phyloP scores from a whole-genome alignment of 2,113 vertebrate genomes.

The Azemiops feae region DNA sequence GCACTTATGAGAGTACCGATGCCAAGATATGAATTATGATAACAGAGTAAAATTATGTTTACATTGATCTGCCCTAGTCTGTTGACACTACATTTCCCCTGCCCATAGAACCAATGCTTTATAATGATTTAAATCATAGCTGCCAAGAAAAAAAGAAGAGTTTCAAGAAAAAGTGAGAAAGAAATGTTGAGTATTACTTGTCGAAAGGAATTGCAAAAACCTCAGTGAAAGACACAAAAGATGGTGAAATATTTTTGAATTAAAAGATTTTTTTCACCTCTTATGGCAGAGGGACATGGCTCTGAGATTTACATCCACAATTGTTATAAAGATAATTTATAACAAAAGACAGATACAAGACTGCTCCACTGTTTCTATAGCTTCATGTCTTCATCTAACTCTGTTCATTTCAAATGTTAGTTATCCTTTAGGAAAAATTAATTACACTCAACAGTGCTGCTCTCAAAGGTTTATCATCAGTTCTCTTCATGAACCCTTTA shows the following conservation, averaged over 20 bases:
- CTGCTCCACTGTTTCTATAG: not conserved
- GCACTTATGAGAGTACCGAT: not conserved
- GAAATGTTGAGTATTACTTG: not conserved
- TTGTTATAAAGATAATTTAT: not conserved
- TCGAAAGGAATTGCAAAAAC: not conserved
- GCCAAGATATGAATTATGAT: not conserved
- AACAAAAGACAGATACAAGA: not conserved
- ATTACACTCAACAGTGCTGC: not conserved
- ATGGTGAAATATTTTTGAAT: not conserved
- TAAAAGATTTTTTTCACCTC: not conserved
- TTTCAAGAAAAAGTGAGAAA: not conserved
- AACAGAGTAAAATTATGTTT: not conserved
- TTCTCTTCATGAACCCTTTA: not conserved
- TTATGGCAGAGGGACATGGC: not conserved
- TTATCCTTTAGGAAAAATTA: not conserved
- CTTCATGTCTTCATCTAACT: not conserved
- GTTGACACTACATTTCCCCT: not conserved
- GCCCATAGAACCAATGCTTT: not conserved
- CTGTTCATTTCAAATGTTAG: not conserved
- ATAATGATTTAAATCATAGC: not conserved
- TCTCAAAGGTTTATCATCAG: not conserved
- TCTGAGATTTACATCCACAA: not conserved
- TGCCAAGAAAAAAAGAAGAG: not conserved
- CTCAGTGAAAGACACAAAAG: not conserved
- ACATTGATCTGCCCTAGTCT: not conserved